Base-by-base conservation (phyloP, 2,797 vertebrate species). In the Anguilla marmorata region DNA sequence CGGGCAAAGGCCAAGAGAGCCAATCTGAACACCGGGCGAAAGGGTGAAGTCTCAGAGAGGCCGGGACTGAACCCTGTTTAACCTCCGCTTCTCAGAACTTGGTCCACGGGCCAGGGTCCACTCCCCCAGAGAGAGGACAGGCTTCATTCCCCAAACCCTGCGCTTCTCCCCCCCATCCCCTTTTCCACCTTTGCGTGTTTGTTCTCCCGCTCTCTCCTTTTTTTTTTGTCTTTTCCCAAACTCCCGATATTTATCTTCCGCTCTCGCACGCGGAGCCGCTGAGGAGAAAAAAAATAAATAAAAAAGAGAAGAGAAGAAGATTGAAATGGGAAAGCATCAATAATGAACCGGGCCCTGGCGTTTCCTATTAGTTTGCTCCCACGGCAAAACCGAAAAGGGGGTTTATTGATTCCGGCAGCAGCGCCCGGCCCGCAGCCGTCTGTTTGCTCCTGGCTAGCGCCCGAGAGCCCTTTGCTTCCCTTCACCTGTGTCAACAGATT, bases 241-340 rank as follows among this genome's bases (percentile, higher is more conserved):
- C 27, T 72, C 66, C 63, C 58, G 83, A 86, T 89, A 84, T 89
- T 87, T 85, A 83, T 89, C 86, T 87, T 85, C 82, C 33, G 19
- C 48, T 16, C 84, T 84, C 72, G 37, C 37, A 37, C 69, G 48
- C 11, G 48, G 83, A 87, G 76, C 72, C 60, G 37, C 37, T 37
- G 37, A 37, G 37, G 37, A 1, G 2, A 37, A 37, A 37, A 37
- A 37, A 37, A 37, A 37, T n/a, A 37, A 2, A 37, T 1, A 37
- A 37, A 2, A 37, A 2, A 37, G 1, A 37, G 37, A 37, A 84
- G 50, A 85, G 87, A 52, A 37, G 86, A 52, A 89, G 84, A 87
- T 89, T 87, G 86, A 87, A 89, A 86, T 60, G 52, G 80, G 85
- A 86, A 87, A 89, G 86, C 72, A 86, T 85, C 45, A 84, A 85